Conservation (phyloP, 2,888 invertebrate species). For the Malacosoma neustria region DNA sequence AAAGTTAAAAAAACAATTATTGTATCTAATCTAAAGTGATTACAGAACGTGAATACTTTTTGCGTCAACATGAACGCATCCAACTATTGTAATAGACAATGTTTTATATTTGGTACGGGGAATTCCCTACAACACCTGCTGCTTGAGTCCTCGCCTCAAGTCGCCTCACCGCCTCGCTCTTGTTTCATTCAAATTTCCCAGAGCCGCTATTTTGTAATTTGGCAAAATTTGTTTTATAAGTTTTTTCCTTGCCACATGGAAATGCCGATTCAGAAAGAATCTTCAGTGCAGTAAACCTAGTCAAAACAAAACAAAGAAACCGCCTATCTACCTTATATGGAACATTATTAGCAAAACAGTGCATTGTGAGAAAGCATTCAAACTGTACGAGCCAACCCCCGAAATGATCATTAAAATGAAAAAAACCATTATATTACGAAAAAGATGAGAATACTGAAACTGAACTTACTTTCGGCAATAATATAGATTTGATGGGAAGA, state of each 20-base stretch:
- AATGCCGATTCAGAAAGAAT: conserved; percentile 9
- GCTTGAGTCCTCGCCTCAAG: not conserved
- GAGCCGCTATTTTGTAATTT: not conserved
- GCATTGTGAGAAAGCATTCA: conserved; percentile 1
- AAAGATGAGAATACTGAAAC: too few relatives aligned
- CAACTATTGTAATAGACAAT: not conserved
- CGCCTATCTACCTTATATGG: conserved; percentile 3
- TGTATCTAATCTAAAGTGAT: not conserved
- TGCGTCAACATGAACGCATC: conserved; percentile 2
- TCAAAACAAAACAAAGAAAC: conserved; percentile 6
- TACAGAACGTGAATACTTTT: not conserved
- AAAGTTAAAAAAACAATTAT: too few relatives aligned
- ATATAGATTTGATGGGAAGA: too few relatives aligned
- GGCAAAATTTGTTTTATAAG: conserved; percentile 3
- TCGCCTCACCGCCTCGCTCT: not conserved
- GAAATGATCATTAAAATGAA: too few relatives aligned
- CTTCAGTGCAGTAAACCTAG: conserved; percentile 6
- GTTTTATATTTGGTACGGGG: not conserved
- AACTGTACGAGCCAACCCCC: conserved; percentile 1
- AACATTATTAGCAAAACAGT: conserved; percentile 1
- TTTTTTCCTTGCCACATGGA: conserved; percentile 4
- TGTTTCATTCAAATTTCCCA: too few relatives aligned
- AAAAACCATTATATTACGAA: too few relatives aligned
- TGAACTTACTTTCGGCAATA: too few relatives aligned
- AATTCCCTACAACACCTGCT: not conserved